Evolutionary conservation across 2,797 vertebrate genomes (phyloP).

Genomic region (Hyperoplus lanceolatus): DNA sequence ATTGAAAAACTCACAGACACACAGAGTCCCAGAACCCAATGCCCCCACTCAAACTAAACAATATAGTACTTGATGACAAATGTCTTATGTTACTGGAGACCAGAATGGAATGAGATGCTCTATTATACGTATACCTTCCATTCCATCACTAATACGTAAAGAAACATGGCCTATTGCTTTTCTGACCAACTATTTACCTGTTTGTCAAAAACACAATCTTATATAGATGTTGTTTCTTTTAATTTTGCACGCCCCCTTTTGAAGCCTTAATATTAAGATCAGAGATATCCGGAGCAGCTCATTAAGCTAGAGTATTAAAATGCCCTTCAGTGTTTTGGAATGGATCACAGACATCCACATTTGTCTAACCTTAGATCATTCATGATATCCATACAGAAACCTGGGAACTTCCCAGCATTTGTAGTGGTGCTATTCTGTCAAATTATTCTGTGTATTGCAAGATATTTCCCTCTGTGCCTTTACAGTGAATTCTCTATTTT

Average conservation of each 20-base stretch:
- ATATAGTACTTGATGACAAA: slow-evolving; percentile 18
- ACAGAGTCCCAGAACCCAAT: slow-evolving; percentile 40
- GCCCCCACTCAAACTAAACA: slow-evolving; percentile 40
- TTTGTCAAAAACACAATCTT: background rate
- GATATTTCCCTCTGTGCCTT: slow-evolving; percentile 3
- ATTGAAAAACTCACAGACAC: slow-evolving; percentile 55
- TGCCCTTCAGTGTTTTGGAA: background rate
- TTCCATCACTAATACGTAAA: background rate
- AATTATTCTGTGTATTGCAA: background rate
- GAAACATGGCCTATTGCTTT: background rate
- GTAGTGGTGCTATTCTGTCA: background rate
- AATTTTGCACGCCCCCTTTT: background rate
- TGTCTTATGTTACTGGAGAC: too few species aligned
- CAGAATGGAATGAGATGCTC: background rate
- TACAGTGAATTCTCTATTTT: background rate
- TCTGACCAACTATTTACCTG: background rate
- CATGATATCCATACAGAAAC: background rate
- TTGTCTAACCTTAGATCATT: background rate
- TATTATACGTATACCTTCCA: background rate
- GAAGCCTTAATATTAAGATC: background rate
- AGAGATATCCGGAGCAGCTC: background rate
- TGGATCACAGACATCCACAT: background rate
- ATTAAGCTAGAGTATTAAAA: background rate
- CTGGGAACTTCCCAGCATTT: background rate
- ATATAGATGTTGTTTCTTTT: background rate